Conservation (phyloP, 2,113 vertebrate genomes). For the Scomber scombrus region DNA sequence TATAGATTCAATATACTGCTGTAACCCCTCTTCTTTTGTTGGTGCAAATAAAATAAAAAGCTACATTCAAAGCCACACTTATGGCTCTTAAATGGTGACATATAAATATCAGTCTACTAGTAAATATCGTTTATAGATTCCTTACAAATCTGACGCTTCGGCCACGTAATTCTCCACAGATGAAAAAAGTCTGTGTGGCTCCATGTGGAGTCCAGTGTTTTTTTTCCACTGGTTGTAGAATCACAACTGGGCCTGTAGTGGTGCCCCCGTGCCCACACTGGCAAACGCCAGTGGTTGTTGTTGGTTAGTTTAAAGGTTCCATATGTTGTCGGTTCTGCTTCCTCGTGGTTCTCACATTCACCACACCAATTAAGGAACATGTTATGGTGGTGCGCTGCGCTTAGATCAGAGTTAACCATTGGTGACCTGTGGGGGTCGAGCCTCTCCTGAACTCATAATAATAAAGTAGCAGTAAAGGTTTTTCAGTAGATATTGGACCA, state of each 20-base stretch:
- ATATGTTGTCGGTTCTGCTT: slow-evolving; percentile 56
- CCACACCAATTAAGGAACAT: slow-evolving; percentile 65
- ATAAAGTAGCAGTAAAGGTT: slow-evolving; percentile 14
- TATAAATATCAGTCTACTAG: too few species aligned
- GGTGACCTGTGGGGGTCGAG: slow-evolving; percentile 35
- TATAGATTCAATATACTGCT: neutral
- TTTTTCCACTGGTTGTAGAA: slow-evolving; percentile 60
- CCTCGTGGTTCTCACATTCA: slow-evolving; percentile 70
- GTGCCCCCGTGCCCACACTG: slow-evolving; percentile 36
- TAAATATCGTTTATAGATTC: neutral
- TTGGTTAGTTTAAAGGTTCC: slow-evolving; percentile 48
- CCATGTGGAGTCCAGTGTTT: slow-evolving; percentile 58
- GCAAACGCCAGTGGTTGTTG: slow-evolving; percentile 32
- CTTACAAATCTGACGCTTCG: neutral
- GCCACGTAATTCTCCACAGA: slow-evolving; percentile 16
- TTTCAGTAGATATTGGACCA: neutral
- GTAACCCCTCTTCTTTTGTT: too few species aligned
- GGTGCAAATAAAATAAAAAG: neutral
- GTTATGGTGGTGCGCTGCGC: slow-evolving; percentile 54
- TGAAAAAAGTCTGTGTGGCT: slow-evolving; percentile 47
- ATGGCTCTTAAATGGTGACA: neutral
- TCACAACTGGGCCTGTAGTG: slow-evolving; percentile 71
- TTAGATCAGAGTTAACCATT: slow-evolving; percentile 51
- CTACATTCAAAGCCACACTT: neutral
- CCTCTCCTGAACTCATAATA: neutral